A percentile compares a stretch with the other conserved stretches of the same genome.
These are phyloP conservation scores for Coranthus polyacanthus DNA, from an alignment of 2,797 vertebrate genomes.

Conservation along the genomic window DNA sequence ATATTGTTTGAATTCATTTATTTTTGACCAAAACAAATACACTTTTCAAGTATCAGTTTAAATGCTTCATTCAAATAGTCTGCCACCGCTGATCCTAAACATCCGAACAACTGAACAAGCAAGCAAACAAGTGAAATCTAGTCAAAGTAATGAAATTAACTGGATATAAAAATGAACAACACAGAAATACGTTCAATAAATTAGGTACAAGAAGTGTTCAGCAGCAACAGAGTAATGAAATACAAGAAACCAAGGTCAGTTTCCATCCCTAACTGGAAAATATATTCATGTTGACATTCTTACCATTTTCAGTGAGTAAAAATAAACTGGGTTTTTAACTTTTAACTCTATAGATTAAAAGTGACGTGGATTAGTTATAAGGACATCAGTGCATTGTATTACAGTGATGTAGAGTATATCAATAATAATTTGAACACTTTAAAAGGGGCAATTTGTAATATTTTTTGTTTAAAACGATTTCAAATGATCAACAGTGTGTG, in stretches of 20 bases:
- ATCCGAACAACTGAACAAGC: not conserved
- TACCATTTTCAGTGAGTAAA: not conserved
- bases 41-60: too few species aligned
- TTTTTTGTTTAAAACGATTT: too few species aligned
- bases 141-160: not conserved
- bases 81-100: too few species aligned
- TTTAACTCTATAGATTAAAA: not conserved
- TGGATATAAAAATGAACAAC: not conserved
- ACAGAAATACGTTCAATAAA: not conserved
- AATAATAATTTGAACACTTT: too few species aligned
- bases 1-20: slow-evolving; percentile 19
- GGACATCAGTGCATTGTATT: not conserved
- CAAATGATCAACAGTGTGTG: too few species aligned
- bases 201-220: not conserved
- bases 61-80: too few species aligned
- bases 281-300: not conserved
- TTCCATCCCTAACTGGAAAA: not conserved
- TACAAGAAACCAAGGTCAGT: not conserved
- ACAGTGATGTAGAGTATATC: too few species aligned
- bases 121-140: not conserved
- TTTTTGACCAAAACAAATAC: slow-evolving; percentile 25
- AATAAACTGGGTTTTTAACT: slow-evolving; percentile 5
- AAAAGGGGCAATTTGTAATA: too few species aligned
- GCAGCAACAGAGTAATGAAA: not conserved
- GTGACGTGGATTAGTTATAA: not conserved